Base-by-base conservation (phyloP, 2,797 vertebrate genomes). In the Telmatherina bonti region DNA sequence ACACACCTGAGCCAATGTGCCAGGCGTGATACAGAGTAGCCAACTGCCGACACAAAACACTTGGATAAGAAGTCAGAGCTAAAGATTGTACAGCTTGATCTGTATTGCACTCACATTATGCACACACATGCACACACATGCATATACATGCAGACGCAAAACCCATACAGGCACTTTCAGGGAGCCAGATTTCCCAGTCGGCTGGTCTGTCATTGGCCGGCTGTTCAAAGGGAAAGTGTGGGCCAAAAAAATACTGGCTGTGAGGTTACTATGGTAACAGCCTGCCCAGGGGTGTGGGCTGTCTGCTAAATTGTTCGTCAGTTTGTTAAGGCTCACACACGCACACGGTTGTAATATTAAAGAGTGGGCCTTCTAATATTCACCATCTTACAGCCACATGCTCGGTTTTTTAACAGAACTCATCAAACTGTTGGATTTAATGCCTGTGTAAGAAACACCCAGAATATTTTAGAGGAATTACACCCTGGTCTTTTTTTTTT, bases 221-320 rank as follows among this genome's bases (percentile, higher is more conserved):
- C 86, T 92, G 89, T 92, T 92, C 89, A 92, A 92, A 92, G 85
- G 79, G 75, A 90, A 85, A 87, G 76, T 83, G 83, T 70, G 70
- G 80, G 87, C 89, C 89, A 91, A 88, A 87, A 85, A 35, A 85
- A 89, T 73, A 81, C 85, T 90, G 88, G 91, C 91, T 91, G 85
- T 87, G 90, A 86, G 82, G 90, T 93, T 93, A 72, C 91, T 81
- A 92, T 91, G 83, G 92, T 82, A 92, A 93, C 92, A 90, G 90
- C 85, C 92, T 90, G 85, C 88, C 87, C 88, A 89, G 84, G 87
- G 89, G 90, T 73, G 83, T 88, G 78, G 87, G 89, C 77, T 90
- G 87, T 90, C 86, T 91, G 83, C 85, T 89, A 92, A 92, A 91
- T 89, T 90, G 89, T 91, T 85, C 36, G 60, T 68, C 61, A 74